Evolutionary conservation across 1,140 invertebrate genomes (phyloP).

Genomic region (Lepidurus arcticus): DNA sequence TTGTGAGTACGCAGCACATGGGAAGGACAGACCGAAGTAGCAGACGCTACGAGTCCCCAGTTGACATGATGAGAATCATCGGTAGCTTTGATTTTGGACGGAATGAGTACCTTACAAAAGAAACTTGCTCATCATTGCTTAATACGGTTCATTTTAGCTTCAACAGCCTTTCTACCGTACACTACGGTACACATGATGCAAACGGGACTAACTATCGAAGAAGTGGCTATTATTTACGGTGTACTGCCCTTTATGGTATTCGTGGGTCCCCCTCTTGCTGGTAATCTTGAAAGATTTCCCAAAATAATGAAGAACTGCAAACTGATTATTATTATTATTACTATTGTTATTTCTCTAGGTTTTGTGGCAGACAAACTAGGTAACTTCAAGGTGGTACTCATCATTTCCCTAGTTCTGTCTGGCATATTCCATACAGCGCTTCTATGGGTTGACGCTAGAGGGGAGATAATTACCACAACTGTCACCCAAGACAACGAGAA

Average conservation of each 20-base stretch:
- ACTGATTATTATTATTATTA: not conserved
- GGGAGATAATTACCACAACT: not conserved
- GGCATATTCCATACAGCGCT: conserved; percentile 65
- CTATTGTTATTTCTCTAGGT: conserved; percentile 46
- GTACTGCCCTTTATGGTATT: conserved; percentile 74
- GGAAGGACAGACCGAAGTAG: too few relatives aligned
- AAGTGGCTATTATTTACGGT: conserved; percentile 76
- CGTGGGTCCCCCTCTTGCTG: conserved; percentile 68
- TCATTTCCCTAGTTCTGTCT: conserved; percentile 63
- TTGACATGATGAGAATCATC: too few relatives aligned
- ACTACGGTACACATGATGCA: conserved; percentile 81
- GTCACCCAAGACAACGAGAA: not conserved
- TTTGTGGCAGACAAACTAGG: conserved; percentile 73
- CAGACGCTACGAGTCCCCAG: too few relatives aligned
- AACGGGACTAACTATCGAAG: conserved; percentile 71
- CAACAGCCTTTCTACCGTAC: conserved; percentile 71
- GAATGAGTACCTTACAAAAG: not conserved
- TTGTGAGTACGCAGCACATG: too few relatives aligned
- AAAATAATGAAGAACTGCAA: not conserved
- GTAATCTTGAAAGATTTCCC: conserved; percentile 43
- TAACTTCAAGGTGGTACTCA: conserved; percentile 68
- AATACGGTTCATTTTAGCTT: conserved; percentile 52
- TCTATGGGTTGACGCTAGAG: conserved; percentile 43
- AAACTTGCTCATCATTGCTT: conserved; percentile 29
- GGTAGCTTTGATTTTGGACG: not conserved